Evolutionary conservation across 2,888 invertebrate genomes (phyloP), one percentile per base, ranked within the genome.

Genomic region (Drosophila antonietae): DNA sequence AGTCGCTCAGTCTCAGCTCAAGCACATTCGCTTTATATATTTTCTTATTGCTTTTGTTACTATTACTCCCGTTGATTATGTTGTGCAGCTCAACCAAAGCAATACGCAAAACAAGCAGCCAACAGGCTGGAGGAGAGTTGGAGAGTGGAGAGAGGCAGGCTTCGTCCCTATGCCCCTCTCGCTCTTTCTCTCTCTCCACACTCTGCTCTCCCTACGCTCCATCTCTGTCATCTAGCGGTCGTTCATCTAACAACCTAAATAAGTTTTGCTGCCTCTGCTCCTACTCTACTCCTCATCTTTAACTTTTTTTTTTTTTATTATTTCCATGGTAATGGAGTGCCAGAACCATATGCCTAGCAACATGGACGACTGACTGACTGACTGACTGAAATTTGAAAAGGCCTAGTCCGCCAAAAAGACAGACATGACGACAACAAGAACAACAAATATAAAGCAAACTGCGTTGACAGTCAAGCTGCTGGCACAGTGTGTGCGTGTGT

Each of bases 181-280:
- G 9, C 33, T 8, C 18, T 43, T n/a, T n/a, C 5, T 15, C 4
- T 10, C 23, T 23, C 35, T 51, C 35, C 2, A 15, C 33, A 33
- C 33, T 28, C 15, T 15, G 15, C 43, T 43, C 43, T 0, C 18
- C 43, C 43, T 18, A 10, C n/a, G 10, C n/a, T 35, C 23, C n/a
- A 33, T 35, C 20, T 39, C 12, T 52, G 57, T 47, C 68, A 70
- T 69, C 71, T 84, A 66, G 80, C 80, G 81, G 81, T 82, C 81
- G 83, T 82, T 82, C 85, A 82, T 82, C 81, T 75, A 82, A 82
- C 82, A 82, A 82, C 81, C 81, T 84, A 82, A 82, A 82, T 82
- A 82, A 66, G 69, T 80, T 77, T 82, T 71, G 80, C 83, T 80
- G 82, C 73, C 82, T 74, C 60, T 41, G 20, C 53, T 41, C 18